phyloP scores from a whole-genome alignment of 2,888 invertebrate genomes.

The Diarsia mendica region DNA sequence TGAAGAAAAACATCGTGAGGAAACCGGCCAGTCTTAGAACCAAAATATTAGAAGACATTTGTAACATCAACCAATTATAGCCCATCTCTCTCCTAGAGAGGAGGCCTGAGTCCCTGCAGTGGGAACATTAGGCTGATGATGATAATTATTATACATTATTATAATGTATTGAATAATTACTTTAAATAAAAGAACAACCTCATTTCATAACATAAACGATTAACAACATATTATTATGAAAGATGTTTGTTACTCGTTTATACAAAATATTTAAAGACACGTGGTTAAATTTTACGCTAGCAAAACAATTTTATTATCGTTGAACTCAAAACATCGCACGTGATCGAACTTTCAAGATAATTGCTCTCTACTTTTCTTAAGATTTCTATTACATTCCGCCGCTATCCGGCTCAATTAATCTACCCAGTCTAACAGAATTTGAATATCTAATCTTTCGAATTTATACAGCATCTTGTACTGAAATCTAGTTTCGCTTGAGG shows the following conservation, averaged over 20 bases:
- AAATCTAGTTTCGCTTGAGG: not conserved
- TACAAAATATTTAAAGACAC: slow-evolving; percentile 17
- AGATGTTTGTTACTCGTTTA: slow-evolving; percentile 7
- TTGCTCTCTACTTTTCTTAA: slow-evolving; percentile 35
- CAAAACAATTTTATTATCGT: slow-evolving; percentile 15
- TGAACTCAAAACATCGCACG: slow-evolving; percentile 15
- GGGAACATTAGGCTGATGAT: no score
- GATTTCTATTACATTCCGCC: slow-evolving; percentile 53
- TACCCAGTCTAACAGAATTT: slow-evolving; percentile 5
- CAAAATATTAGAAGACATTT: no score
- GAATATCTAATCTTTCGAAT: not conserved
- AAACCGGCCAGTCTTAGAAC: no score
- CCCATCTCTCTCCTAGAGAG: no score
- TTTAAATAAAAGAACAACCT: no score
- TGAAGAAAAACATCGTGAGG: no score
- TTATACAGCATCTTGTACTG: not conserved
- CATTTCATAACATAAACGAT: not conserved
- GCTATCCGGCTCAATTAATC: slow-evolving; percentile 38
- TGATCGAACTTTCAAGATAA: slow-evolving; percentile 56
- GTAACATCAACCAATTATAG: no score
- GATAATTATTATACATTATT: no score
- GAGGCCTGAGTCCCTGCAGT: no score
- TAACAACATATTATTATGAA: not conserved
- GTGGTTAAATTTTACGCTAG: not conserved
- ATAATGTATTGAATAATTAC: no score